Evolutionary conservation across 2,888 invertebrate species (phyloP), one percentile per base, ranked within the genome.

Genomic region (Metellina segmentata): DNA sequence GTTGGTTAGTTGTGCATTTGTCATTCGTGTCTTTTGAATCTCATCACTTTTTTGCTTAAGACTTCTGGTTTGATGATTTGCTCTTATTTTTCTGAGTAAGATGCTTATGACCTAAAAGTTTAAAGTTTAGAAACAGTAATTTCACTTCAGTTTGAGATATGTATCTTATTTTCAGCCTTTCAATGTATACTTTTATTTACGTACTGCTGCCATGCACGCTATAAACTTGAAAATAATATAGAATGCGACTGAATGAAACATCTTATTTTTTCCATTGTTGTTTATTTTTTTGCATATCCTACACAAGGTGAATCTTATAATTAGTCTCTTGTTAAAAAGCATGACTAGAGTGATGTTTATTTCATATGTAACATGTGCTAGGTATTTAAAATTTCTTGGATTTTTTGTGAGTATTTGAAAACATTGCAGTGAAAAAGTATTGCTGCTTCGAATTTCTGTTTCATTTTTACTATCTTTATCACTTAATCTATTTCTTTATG

Each of bases 1-100:
- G 95, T 96, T 85, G 95, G 96, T 96, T 93, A 95, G 95, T 94
- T n/a, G 48, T 34, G 19, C 8, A n/a, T 89, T 75, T 74, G 34
- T 11, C 74, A 19, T 72, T 90, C 34, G n/a, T n/a, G 74, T 74
- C 8, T 74, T 72, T 34, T 34, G 4, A 34, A 34, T 34, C 1
- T 34, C 1, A 34, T 34, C 34, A 34, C 34, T 34, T 34, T 34
- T 34, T 34, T 34, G 34, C 34, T 34, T 61, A 16, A 61, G 7
- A 9, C 11, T 61, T 61, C 16, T 61, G 11, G 11, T 61, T 61
- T 9, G 9, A 5, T 61, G 16, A 61, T 9, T 16, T 9, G 5
- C 0, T 61, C 61, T 61, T 61, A 61, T 61, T 8, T 16, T 61
- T 61, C 13, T 72, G 9, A 19, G 19, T 20, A 34, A 34, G 34